Conservation (phyloP, 1,140 invertebrate genomes). For the Papilio glaucus region DNA sequence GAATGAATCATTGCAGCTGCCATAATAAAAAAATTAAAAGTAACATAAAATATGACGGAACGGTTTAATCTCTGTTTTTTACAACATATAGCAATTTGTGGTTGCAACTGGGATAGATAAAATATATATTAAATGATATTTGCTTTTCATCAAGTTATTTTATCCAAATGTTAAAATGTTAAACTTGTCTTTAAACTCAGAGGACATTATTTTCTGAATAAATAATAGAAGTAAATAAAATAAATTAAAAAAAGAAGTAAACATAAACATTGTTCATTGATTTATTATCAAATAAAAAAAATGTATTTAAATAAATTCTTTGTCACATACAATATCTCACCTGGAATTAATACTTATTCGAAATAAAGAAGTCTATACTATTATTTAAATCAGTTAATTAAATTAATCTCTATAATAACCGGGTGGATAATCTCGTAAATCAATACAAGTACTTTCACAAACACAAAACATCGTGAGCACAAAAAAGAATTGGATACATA, state of each 20-base stretch:
- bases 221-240: not conserved
- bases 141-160: too few relatives aligned
- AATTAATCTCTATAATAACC: not conserved
- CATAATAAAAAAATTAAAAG: too few relatives aligned
- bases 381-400: constrained; percentile 14
- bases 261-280: not conserved
- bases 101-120: not conserved
- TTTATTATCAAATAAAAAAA: not conserved
- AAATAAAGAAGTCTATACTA: constrained; percentile 1
- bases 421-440: not conserved
- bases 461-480: constrained; percentile 10
- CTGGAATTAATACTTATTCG: not conserved
- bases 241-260: not conserved
- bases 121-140: not conserved
- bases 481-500: not conserved
- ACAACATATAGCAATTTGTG: too few relatives aligned
- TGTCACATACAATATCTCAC: not conserved
- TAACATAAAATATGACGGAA: too few relatives aligned
- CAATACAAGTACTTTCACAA: constrained; percentile 22
- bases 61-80: not conserved
- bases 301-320: not conserved
- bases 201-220: too few relatives aligned
- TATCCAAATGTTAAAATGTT: too few relatives aligned
- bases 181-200: not conserved
- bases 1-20: not conserved